These are phyloP conservation scores for Neuroterus valhalla DNA, from an alignment of 1,140 invertebrate species.

Conservation along the genomic window DNA sequence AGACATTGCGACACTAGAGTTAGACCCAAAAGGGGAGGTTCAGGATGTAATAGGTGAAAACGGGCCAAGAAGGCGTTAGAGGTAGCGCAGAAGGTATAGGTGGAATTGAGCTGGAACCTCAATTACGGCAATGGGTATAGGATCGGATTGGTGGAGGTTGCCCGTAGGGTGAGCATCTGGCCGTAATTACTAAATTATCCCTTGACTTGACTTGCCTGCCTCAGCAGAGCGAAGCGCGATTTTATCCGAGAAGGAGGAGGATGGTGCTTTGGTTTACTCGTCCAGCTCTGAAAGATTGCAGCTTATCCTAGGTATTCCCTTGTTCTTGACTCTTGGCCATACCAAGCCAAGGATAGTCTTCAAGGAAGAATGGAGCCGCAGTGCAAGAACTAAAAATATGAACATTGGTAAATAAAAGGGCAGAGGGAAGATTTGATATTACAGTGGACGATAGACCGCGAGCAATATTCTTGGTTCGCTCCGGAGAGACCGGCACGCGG, in stretches of 20 bases:
- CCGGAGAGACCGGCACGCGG: constrained; percentile 31
- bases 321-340: neutral
- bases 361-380: neutral
- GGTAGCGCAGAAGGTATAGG: constrained; percentile 45
- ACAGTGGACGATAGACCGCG: neutral
- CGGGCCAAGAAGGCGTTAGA: constrained; percentile 40
- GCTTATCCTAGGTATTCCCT: constrained; percentile 30
- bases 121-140: constrained; percentile 40
- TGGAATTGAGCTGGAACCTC: constrained; percentile 42
- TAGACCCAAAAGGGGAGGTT: neutral
- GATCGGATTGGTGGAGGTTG: constrained; percentile 37
- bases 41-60: constrained; percentile 18
- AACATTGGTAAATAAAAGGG: neutral
- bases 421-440: neutral
- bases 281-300: constrained; percentile 33
- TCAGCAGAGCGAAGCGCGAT: constrained; percentile 43
- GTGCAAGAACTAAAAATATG: neutral
- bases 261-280: constrained; percentile 31
- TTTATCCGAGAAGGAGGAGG: constrained; percentile 45
- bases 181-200: constrained; percentile 67
- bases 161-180: constrained; percentile 59
- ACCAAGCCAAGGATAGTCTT: neutral
- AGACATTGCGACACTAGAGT: neutral
- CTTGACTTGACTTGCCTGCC: constrained; percentile 49
- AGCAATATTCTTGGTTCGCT: neutral